Percentiles rank a stretch among this genome's conserved stretches.
Conservation (phyloP, 2,797 vertebrate species). For the Esox masquinongy region DNA sequence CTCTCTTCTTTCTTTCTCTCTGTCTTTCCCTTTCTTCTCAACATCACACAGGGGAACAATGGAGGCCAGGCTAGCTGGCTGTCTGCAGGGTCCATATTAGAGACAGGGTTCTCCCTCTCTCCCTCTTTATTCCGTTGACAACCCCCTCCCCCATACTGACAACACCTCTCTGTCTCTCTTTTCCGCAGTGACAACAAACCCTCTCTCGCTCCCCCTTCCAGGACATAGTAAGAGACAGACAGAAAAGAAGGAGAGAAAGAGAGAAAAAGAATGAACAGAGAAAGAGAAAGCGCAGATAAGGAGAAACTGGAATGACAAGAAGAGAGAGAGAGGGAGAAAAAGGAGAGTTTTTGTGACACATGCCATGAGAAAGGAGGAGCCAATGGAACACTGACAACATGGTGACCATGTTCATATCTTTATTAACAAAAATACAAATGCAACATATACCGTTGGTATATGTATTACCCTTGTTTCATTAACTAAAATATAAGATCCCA, state of each 20-base stretch:
- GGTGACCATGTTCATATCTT: too few species aligned
- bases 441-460: too few species aligned
- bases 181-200: background rate
- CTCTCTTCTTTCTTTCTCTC: constrained; percentile 57
- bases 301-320: background rate
- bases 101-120: constrained; percentile 49
- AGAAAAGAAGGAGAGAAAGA: background rate
- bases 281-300: background rate
- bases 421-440: too few species aligned
- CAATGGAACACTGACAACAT: too few species aligned
- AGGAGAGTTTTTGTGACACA: background rate
- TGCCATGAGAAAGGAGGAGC: background rate
- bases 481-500: too few species aligned
- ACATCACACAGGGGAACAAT: constrained; percentile 78
- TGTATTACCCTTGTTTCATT: too few species aligned
- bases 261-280: background rate
- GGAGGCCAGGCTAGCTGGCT: constrained; percentile 50
- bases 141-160: too few species aligned
- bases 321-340: constrained; percentile 10
- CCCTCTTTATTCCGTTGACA: constrained; percentile 14
- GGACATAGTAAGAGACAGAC: background rate
- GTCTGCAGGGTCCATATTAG: constrained; percentile 58
- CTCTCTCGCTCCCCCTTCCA: constrained; percentile 48
- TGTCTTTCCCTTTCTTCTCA: constrained; percentile 84
- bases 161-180: constrained; percentile 8